phyloP scores from a whole-genome alignment of 2,113 vertebrate genomes.

The Smithornis capensis region DNA sequence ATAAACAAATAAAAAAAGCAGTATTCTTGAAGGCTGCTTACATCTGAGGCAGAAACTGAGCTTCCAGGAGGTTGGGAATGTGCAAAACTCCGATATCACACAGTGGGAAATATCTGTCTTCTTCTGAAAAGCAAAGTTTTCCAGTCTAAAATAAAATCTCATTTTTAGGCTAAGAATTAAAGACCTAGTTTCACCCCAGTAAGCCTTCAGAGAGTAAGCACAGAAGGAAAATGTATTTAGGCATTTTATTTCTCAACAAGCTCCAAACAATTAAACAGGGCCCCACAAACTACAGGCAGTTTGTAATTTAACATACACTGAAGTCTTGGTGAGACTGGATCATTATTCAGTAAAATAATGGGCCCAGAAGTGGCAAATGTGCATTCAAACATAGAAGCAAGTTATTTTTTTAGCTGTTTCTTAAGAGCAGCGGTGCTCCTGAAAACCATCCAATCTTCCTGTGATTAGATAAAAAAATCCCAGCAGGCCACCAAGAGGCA shows the following conservation, averaged over 20 bases:
- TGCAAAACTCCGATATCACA: neutral
- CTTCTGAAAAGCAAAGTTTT: neutral
- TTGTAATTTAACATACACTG: neutral
- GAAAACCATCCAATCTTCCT: neutral
- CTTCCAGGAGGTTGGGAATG: neutral
- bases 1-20: neutral
- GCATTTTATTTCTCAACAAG: neutral
- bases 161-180: neutral
- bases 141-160: neutral
- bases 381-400: neutral
- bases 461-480: neutral
- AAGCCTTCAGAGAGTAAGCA: neutral
- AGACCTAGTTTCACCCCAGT: neutral
- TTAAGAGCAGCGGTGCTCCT: neutral
- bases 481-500: neutral
- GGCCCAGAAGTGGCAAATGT: neutral
- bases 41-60: neutral
- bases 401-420: neutral
- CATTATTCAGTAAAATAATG: neutral
- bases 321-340: neutral
- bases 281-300: neutral
- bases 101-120: neutral
- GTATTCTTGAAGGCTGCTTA: neutral
- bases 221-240: neutral
- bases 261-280: neutral